Evolutionary conservation across 2,888 invertebrate genomes (phyloP), one percentile per base, ranked within the genome.

Genomic region (Dasypolia templi): DNA sequence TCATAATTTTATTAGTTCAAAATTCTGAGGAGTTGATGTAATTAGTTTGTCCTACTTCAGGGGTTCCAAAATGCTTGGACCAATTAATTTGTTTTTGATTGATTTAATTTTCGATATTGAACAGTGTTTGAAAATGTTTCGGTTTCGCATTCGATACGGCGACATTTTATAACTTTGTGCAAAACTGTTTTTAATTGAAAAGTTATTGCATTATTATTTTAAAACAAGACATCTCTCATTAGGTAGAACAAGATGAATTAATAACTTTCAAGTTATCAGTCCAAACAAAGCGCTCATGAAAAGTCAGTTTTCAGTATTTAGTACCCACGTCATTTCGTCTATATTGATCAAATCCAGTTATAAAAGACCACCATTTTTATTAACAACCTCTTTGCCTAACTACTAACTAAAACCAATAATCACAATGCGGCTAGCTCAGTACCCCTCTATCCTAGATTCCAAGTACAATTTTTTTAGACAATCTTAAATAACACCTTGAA

Each of bases 21-120:
- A 68, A 68, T 70, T 74, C 56, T 56, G 76, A 72, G 74, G 70
- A 79, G 69, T 64, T 69, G 58, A 46, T 58, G 73, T 69, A 72
- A 79, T 81, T 83, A 80, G 75, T 83, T 84, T 65, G 65, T 49
- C 63, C 81, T 66, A 73, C 65, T 79, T 83, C 9, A 58, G 32
- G 32, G 55, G 22, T 56, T 65, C 19, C 6, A n/a, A 22, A 69
- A 66, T 69, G 64, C 72, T 67, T 72, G 59, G 44, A 56, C 35
- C 29, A 46, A 76, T 32, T 61, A 64, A 46, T 64, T 64, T 11
- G 22, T 39, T 65, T 46, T 39, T 9, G 29, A 62, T 74, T 74
- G 75, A 66, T 62, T 75, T 75, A 51, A 75, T 75, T 26, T 75
- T 58, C 29, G 35, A 56, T 61, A 59, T 44, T 22, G n/a, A 59